Percentiles rank a stretch among this genome's conserved stretches.
These are phyloP conservation scores for Helicoverpa zea DNA, from an alignment of 1,140 invertebrate species.

Conservation along the genomic window DNA sequence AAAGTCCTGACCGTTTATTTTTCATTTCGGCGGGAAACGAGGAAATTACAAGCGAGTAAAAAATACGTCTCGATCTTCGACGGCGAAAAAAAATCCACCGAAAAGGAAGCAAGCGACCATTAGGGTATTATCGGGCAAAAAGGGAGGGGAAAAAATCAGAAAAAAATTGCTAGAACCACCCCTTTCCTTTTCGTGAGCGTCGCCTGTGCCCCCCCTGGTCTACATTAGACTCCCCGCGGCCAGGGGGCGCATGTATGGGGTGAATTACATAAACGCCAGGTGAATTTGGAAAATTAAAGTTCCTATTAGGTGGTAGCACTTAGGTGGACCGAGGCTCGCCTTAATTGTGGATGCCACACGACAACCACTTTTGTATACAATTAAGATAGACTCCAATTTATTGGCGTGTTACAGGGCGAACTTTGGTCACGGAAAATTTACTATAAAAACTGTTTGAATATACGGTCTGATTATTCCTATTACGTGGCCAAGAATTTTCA, in stretches of 20 bases:
- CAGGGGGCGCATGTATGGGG: constrained; percentile 77
- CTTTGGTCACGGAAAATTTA: neutral
- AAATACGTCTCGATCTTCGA: constrained; percentile 85
- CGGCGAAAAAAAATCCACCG: constrained; percentile 80
- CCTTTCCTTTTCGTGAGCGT: constrained; percentile 84
- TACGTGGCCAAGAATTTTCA: neutral
- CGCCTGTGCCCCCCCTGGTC: constrained; percentile 74
- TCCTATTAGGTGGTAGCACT: constrained; percentile 60
- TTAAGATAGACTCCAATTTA: constrained; percentile 36
- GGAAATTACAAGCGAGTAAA: constrained; percentile 83
- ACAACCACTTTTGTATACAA: constrained; percentile 35
- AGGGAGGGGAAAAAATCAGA: constrained; percentile 83
- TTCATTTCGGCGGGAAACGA: constrained; percentile 80
- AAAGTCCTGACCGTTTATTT: constrained; percentile 74
- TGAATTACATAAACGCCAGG: constrained; percentile 83
- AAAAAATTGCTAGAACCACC: constrained; percentile 84
- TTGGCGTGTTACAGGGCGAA: constrained; percentile 1
- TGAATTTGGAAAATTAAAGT: constrained; percentile 86
- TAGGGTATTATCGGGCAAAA: constrained; percentile 86
- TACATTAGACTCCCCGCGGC: constrained; percentile 77
- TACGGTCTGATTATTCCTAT: no score
- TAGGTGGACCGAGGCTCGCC: constrained; percentile 37
- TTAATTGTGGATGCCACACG: constrained; percentile 47
- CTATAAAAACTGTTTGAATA: neutral
- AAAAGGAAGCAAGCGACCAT: constrained; percentile 86